These are phyloP conservation scores for Leptinotarsa rubiginosa DNA, from an alignment of 2,888 invertebrate genomes.

Conservation along the genomic window DNA sequence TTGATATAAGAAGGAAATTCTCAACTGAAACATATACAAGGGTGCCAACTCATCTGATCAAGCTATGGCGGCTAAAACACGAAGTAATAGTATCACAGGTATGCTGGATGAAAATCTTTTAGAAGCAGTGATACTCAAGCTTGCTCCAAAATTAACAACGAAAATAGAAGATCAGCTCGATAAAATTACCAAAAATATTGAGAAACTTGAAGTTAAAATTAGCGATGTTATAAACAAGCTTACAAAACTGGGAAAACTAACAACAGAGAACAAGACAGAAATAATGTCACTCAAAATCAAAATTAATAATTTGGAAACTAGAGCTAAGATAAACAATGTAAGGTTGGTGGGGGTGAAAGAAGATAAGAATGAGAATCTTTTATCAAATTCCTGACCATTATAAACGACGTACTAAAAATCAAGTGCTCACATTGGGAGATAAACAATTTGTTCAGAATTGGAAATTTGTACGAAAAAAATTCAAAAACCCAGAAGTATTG, in stretches of 20 bases:
- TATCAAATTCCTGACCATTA: background rate
- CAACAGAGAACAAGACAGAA: slow-evolving; percentile 1
- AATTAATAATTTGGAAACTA: background rate
- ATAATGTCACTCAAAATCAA: background rate
- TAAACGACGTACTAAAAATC: background rate
- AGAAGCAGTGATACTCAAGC: slow-evolving; percentile 2
- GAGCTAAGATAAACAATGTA: background rate
- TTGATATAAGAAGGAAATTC: background rate
- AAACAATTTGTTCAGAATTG: too few relatives aligned
- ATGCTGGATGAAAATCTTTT: slow-evolving; percentile 6
- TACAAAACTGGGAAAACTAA: background rate
- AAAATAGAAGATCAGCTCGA: slow-evolving; percentile 12
- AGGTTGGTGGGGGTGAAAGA: slow-evolving; percentile 12
- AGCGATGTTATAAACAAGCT: slow-evolving; percentile 8
- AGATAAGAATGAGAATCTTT: background rate
- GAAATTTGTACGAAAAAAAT: too few relatives aligned
- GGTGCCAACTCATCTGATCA: slow-evolving; percentile 1
- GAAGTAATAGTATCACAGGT: background rate
- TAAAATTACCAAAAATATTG: background rate
- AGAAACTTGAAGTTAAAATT: slow-evolving; percentile 6
- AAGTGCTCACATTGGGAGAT: too few relatives aligned
- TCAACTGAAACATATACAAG: slow-evolving; percentile 3
- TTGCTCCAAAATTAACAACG: background rate
- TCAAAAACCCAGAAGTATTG: too few relatives aligned
- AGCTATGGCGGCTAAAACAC: background rate